These are phyloP conservation scores for Anolis carolinensis DNA, from an alignment of 2,113 vertebrate genomes.

Conservation along the genomic window DNA sequence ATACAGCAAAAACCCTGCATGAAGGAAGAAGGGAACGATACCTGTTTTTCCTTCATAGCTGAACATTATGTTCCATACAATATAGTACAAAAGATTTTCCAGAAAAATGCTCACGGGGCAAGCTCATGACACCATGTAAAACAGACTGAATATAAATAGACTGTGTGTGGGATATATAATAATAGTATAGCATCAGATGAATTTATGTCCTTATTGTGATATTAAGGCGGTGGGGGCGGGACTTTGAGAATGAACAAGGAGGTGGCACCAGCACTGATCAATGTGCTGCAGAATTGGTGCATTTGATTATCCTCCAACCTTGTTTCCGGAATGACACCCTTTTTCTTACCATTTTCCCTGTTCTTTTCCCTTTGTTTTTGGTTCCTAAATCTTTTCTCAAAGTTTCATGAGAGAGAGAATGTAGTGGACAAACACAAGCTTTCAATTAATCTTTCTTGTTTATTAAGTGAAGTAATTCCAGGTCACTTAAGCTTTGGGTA, in stretches of 20 bases:
- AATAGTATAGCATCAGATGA: not conserved
- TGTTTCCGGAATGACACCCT: not conserved
- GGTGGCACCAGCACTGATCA: not conserved
- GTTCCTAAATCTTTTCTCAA: constrained; percentile 20
- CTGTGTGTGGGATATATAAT: not conserved
- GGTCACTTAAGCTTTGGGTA: not conserved
- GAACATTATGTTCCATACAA: not conserved
- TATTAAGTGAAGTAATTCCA: constrained; percentile 4
- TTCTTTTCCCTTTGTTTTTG: constrained; percentile 14
- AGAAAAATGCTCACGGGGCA: constrained; percentile 7
- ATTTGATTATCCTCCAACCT: not conserved
- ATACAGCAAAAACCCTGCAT: no score
- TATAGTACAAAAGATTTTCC: not conserved
- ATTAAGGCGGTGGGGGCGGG: not conserved
- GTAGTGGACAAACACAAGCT: not conserved
- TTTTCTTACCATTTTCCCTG: not conserved
- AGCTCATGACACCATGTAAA: constrained; percentile 10
- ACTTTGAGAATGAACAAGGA: not conserved
- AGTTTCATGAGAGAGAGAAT: not conserved
- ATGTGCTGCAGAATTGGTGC: not conserved
- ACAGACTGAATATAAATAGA: constrained; percentile 22
- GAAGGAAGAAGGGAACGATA: not conserved
- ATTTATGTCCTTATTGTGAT: not conserved
- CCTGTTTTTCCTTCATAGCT: not conserved
- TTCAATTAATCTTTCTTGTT: not conserved